Evolutionary conservation across 2,888 invertebrate genomes (phyloP).

Genomic region (Apamea monoglypha): DNA sequence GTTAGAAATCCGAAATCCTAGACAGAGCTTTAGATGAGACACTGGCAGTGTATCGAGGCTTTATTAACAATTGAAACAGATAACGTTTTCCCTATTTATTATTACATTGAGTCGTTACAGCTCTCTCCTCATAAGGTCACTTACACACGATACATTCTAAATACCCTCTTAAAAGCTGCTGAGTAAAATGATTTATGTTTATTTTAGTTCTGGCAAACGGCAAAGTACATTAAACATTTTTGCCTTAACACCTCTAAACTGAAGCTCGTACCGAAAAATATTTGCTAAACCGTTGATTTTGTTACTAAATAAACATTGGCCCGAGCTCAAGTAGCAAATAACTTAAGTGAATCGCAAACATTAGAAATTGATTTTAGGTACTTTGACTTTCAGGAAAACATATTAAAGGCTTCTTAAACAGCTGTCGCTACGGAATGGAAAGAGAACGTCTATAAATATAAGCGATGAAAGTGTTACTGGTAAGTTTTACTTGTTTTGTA

Average conservation of each 20-base stretch:
- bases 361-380: conserved; percentile 24
- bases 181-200: conserved; percentile 26
- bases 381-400: conserved; percentile 27
- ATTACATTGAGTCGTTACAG: conserved; percentile 35
- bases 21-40: conserved; percentile 8
- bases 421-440: background rate
- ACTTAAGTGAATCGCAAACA: conserved; percentile 52
- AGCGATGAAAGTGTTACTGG: conserved; percentile 1
- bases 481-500: conserved; percentile 1
- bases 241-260: conserved; percentile 35
- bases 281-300: conserved; percentile 61
- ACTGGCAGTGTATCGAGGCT: conserved; percentile 31
- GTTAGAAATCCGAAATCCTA: conserved; percentile 39
- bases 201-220: conserved; percentile 31
- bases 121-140: conserved; percentile 48
- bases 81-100: conserved; percentile 54
- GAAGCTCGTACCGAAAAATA: conserved; percentile 26
- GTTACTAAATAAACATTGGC: conserved; percentile 67
- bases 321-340: conserved; percentile 62
- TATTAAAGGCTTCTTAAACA: background rate
- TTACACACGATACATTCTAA: conserved; percentile 31
- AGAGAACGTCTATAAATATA: background rate
- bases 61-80: conserved; percentile 60
- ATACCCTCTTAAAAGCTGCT: conserved; percentile 19
- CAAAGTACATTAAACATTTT: conserved; percentile 8